Evolutionary conservation across 2,113 vertebrate species (phyloP).

Genomic region (Ceratotherium simum): DNA sequence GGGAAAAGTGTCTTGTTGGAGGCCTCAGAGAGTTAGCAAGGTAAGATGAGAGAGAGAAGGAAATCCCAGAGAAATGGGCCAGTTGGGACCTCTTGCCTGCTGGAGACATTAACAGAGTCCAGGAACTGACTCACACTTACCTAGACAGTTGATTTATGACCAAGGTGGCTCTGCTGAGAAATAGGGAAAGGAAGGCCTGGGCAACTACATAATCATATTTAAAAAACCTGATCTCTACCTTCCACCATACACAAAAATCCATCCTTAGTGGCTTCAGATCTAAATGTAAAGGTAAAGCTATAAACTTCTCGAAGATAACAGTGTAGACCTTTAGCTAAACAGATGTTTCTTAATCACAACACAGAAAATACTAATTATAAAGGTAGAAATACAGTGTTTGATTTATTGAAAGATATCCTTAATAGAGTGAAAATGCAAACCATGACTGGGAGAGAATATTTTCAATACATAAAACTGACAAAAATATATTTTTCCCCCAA

Average conservation of each 20-base stretch:
- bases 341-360: neutral
- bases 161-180: neutral
- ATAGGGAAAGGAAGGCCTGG: neutral
- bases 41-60: neutral
- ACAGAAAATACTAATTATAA: neutral
- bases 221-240: neutral
- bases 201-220: neutral
- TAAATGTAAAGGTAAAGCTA: neutral
- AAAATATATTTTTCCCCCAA: neutral
- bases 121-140: neutral
- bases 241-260: neutral
- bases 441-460: neutral
- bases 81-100: neutral
- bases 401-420: neutral
- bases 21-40: neutral
- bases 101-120: neutral
- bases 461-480: neutral
- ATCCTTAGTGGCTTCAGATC: neutral
- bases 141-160: neutral
- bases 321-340: neutral
- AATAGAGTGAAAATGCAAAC: neutral
- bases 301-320: neutral
- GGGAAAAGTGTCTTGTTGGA: neutral
- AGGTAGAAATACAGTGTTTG: neutral
- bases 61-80: neutral